Percentiles rank a stretch among this genome's conserved stretches.
phyloP scores from a whole-genome alignment of 1,140 invertebrate genomes.

The Plutomurus gul region DNA sequence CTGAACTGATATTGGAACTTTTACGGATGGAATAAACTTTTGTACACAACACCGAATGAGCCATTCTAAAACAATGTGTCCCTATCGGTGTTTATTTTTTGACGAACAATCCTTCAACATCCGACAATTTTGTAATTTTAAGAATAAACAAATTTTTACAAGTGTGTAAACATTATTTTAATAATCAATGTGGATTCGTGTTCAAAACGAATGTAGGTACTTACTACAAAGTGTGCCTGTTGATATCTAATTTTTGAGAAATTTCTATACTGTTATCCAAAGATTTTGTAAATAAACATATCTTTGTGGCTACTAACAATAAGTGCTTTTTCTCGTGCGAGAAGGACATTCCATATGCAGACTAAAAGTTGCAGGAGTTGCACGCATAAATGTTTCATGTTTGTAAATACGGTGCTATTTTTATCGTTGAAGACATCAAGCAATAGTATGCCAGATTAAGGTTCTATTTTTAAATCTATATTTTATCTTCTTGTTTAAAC shows the following conservation, averaged over 20 bases:
- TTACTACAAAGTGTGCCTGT: too few relatives aligned
- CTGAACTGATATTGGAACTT: conserved; percentile 36
- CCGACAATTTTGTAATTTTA: neutral
- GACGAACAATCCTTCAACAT: too few relatives aligned
- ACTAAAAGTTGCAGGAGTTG: neutral
- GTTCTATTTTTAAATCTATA: neutral
- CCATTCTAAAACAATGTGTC: neutral
- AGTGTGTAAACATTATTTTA: neutral
- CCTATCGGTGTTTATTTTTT: too few relatives aligned
- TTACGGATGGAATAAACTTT: neutral
- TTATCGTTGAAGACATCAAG: neutral
- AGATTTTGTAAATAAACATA: too few relatives aligned
- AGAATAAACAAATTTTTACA: neutral
- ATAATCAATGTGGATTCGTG: too few relatives aligned
- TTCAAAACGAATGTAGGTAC: too few relatives aligned
- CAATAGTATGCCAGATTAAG: too few relatives aligned
- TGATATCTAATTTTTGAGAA: too few relatives aligned
- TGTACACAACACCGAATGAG: neutral
- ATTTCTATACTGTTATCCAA: too few relatives aligned
- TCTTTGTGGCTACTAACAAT: neutral
- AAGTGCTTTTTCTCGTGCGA: neutral
- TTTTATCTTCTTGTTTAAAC: neutral
- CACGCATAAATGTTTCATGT: neutral
- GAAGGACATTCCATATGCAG: neutral
- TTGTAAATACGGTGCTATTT: neutral